Base-by-base conservation (phyloP, 2,888 invertebrate species). In the Syritta pipiens region DNA sequence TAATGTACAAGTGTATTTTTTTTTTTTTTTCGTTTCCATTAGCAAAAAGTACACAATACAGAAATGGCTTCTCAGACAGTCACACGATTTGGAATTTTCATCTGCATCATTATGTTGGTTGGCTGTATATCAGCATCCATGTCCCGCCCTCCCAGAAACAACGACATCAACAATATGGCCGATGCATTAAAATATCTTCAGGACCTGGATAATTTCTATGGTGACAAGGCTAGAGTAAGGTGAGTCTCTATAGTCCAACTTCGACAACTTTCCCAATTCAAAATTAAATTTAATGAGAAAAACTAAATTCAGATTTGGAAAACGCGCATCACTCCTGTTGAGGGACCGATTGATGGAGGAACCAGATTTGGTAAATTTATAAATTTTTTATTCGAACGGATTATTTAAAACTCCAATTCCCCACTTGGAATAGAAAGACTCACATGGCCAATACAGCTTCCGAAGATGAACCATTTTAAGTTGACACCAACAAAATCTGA, bases 171-270 rank as follows among this genome's bases (percentile, higher is more conserved):
- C 69, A 91, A 91, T 83, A 92, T 93, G 91, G 92, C 92, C 0
- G 93, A 93, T 81, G 93, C 93, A 2, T 88, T 93, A 0, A 92
- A 92, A 82, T 92, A 92, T 87, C 90, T 93, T 79, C 92, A 93
- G 82, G 91, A 93, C 81, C 88, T 93, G 76, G 93, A 93, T 83
- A 91, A 91, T 82, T 91, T 91, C 84, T 93, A 93, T 84, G 92
- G 92, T 1, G 93, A 93, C 82, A 91, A 92, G 83, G 91, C 93
- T 83, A 90, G 93, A 87, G 93, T 93, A 59, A 91, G 93, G 93
- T 93, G 89, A 60, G 62, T 4, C 26, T 24, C 5, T 1, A 24
- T 6, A 1, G n/a, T 32, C 14, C 1, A 22, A 9, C n/a, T n/a
- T 22, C 1, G n/a, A 1, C 7, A 46, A 3, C n/a, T 14, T 10